Evolutionary conservation across 2,888 invertebrate species (phyloP), one percentile per base, ranked within the genome.

Genomic region (Helobdella robusta): DNA sequence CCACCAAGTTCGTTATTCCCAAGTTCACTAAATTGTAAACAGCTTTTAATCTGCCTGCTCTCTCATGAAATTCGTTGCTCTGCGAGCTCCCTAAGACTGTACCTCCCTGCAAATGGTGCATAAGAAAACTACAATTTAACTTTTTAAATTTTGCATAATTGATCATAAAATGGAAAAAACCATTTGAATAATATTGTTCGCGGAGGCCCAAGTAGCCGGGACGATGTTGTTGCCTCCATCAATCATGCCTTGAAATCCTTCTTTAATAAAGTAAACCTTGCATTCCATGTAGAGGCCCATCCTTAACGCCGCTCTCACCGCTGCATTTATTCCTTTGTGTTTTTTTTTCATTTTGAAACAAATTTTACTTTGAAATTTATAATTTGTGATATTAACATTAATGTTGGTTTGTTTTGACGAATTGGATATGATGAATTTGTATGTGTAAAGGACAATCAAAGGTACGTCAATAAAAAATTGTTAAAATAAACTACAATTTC

Each of bases 61-160:
- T 85, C 73, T 90, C 86, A 71, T 88, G 86, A 78, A 98, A 99
- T 67, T 90, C 94, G 81, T 84, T 84, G 80, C 97, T 98, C 73
- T 98, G 85, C 11, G 98, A 97, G 35, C 95, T 95, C 64, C 98
- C 98, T 82, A 98, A 98, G 58, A 94, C 88, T 59, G 98, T 98
- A 69, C 98, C 98, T 76, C 98, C 98, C 84, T 85, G 67, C 25
- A 73, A n/a, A n/a, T n/a, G n/a, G n/a, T n/a, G n/a, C n/a, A n/a
- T n/a, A n/a, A n/a, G n/a, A n/a, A n/a, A n/a, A n/a, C n/a, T n/a
- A n/a, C n/a, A n/a, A n/a, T n/a, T n/a, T n/a, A n/a, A n/a, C n/a
- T n/a, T n/a, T n/a, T n/a, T n/a, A n/a, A n/a, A n/a, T n/a, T 58
- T 30, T 8, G 23, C 8, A 20, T n/a, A n/a, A n/a, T n/a, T n/a